Evolutionary conservation across 2,113 vertebrate species (phyloP).

Genomic region (Diphyllodes magnificus): DNA sequence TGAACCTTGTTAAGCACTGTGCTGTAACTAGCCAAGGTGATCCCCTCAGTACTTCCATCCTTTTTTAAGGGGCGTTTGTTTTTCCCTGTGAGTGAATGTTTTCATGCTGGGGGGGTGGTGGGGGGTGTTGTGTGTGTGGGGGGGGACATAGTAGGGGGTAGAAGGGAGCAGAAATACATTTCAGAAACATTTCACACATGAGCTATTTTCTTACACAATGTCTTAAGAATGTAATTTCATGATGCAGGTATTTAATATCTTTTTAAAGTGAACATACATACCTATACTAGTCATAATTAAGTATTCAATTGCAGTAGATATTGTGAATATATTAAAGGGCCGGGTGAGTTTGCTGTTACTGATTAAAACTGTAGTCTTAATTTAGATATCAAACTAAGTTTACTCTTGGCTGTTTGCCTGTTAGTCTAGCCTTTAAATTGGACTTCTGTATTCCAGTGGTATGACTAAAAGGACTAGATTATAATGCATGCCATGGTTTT

Average conservation of each 20-base stretch:
- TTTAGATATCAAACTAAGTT: constrained; percentile 72
- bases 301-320: constrained; percentile 65
- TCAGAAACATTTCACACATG: constrained; percentile 76
- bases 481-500: constrained; percentile 64
- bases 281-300: constrained; percentile 62
- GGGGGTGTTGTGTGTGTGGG: not conserved
- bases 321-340: constrained; percentile 62
- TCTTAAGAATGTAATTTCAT: constrained; percentile 79
- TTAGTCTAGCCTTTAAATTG: constrained; percentile 72
- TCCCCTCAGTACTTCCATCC: constrained; percentile 54
- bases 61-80: constrained; percentile 48
- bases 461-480: constrained; percentile 63
- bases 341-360: constrained; percentile 59
- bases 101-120: constrained; percentile 22
- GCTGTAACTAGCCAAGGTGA: constrained; percentile 69
- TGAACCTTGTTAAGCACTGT: constrained; percentile 80
- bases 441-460: constrained; percentile 70
- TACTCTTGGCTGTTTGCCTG: constrained; percentile 65
- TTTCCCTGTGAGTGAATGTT: constrained; percentile 60
- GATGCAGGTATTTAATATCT: constrained; percentile 76
- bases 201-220: constrained; percentile 79
- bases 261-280: constrained; percentile 68
- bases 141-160: not conserved
- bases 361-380: constrained; percentile 56
- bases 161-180: constrained; percentile 63